A percentile compares a stretch with the other conserved stretches of the same genome.
Evolutionary conservation across 92 coral and sea anemone genomes (phyloP).

Genomic region (Siderastrea siderea): DNA sequence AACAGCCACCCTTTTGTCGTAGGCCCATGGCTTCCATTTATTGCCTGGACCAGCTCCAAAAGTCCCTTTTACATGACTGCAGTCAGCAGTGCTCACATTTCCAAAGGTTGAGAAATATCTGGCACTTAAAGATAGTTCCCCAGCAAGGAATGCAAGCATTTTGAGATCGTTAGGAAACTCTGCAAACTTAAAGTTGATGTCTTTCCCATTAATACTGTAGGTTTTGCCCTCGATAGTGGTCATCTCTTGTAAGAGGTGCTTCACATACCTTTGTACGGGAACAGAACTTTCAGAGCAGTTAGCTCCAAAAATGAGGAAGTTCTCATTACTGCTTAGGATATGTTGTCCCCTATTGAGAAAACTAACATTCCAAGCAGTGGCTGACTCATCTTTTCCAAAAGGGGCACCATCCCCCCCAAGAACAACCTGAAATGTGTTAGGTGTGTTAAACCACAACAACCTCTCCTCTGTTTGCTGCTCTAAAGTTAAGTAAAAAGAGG

Average conservation of each 20-base stretch:
- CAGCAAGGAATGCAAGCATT: slow-evolving; percentile 46
- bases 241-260: slow-evolving; percentile 55
- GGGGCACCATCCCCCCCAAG: slow-evolving; percentile 54
- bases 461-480: slow-evolving; percentile 44
- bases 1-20: slow-evolving; percentile 36
- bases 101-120: slow-evolving; percentile 50
- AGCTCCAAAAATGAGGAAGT: slow-evolving; percentile 55
- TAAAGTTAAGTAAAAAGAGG: slow-evolving; percentile 35
- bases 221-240: slow-evolving; percentile 43
- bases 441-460: slow-evolving; percentile 49
- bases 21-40: slow-evolving; percentile 61
- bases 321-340: slow-evolving; percentile 49
- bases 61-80: slow-evolving; percentile 34
- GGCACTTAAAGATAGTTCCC: slow-evolving; percentile 44
- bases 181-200: slow-evolving; percentile 42
- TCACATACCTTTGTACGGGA: slow-evolving; percentile 50
- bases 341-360: slow-evolving; percentile 61
- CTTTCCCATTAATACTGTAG: slow-evolving; percentile 48
- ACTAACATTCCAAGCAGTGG: slow-evolving; percentile 36
- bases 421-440: slow-evolving; percentile 59
- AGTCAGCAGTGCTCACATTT: slow-evolving; percentile 42
- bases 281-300: slow-evolving; percentile 63
- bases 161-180: slow-evolving; percentile 59
- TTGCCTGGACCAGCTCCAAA: slow-evolving; percentile 46
- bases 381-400: slow-evolving; percentile 32